Evolutionary conservation across 2,113 vertebrate species (phyloP), one percentile per base, ranked within the genome.

Genomic region (Anser brachyrhynchus): DNA sequence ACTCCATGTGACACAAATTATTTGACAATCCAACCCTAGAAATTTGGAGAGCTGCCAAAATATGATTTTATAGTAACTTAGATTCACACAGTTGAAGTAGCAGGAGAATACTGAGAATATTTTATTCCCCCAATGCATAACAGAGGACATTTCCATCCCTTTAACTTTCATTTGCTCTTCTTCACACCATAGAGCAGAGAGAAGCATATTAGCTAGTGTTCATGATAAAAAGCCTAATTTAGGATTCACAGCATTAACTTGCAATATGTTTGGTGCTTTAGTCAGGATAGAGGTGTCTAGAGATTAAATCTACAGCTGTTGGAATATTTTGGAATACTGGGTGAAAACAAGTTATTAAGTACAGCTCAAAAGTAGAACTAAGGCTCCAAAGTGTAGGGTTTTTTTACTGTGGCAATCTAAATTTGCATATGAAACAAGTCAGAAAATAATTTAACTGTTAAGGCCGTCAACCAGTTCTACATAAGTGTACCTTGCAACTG

Each of bases 201-300:
- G 57, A 93, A 86, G 62, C 26, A 43, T 75, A 79, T 73, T 79
- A 84, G 11, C n/a, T 75, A 37, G 16, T 19, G n/a, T 62, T 92
- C 73, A 54, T 76, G 31, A 70, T 61, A 84, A 86, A 88, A 96
- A 79, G 12, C 33, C 57, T 90, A 10, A 54, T 82, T 93, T 88
- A 69, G 43, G 94, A 90, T 92, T 94, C 76, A 75, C 65, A 81
- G 13, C 70, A 70, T 62, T 89, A 6, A 0, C 44, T 89, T 89
- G 70, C 93, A 95, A 81, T 84, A 78, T 10, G 9, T 90, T 82
- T 88, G 73, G 58, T 95, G 49, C 23, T 93, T 93, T 93, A 75
- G 76, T 87, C 29, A 9, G 70, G 58, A 66, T 61, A 92, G 43
- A 84, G 28, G 35, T 89, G 54, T 78, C 83, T 95, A 69, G 80